Base-by-base conservation (phyloP, 2,888 invertebrate species). In the Adelognathus sp. region DNA sequence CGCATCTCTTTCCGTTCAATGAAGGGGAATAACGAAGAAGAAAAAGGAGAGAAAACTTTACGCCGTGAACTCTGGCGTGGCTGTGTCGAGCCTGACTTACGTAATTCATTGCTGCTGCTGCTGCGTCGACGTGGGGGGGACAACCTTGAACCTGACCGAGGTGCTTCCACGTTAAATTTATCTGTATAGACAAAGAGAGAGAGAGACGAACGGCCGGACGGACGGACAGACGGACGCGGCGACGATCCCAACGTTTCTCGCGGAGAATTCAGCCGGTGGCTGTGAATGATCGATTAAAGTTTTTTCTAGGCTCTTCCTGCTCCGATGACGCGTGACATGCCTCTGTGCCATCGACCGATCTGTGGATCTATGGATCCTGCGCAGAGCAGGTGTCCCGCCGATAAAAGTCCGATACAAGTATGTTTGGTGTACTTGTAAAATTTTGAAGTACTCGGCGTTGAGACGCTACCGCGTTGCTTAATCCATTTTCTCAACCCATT, bases 121-220 rank as follows among this genome's bases (percentile, higher is more conserved):
- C n/a, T n/a, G n/a, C n/a, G n/a, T 63, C 24, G 67, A 31, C 33
- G 73, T 72, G 66, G 74, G 33, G 74, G 33, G 52, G 52, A 76
- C 41, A 61, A 61, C 78, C 80, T 82, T 82, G 81, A 80, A 81
- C 80, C 77, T 82, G 81, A 78, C 75, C 79, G 75, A 75, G 76
- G 74, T 76, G 63, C 64, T 69, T 72, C 72, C 39, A 72, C 36
- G 61, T 70, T 63, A 44, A 39, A 75, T 69, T 54, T 60, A 29
- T 41, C 41, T 44, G 11, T 29, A 21, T n/a, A 50, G 11, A 44
- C n/a, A 16, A 33, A 7, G 4, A 9, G 18, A 14, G 27, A 27
- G 33, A 16, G 29, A 74, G 29, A 36, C 69, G 4, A 44, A 18
- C 9, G 1, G 54, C n/a, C 9, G 1, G 54, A 21, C 24, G 46